A percentile compares a stretch with the other conserved stretches of the same genome.
Evolutionary conservation across 2,888 invertebrate genomes (phyloP).

Genomic region (Callyntrura guangdongensis): DNA sequence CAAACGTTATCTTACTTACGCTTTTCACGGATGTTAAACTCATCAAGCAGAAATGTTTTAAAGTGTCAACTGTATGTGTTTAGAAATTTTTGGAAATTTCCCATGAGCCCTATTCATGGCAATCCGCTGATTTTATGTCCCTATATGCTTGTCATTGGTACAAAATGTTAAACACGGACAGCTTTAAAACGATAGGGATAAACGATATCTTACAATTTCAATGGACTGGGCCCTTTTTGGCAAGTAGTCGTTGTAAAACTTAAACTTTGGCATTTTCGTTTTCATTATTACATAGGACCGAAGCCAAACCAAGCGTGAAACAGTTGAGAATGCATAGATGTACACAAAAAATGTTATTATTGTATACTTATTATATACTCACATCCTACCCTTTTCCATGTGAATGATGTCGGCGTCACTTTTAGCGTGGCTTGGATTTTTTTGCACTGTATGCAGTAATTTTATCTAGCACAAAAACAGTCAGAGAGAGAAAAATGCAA

Average conservation of each 20-base stretch:
- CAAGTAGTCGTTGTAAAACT: background rate
- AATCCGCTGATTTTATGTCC: conserved; percentile 52
- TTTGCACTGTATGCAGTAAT: background rate
- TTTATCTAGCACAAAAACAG: too few relatives aligned
- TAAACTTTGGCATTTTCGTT: background rate
- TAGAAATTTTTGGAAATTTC: conserved; percentile 23
- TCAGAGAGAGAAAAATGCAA: too few relatives aligned
- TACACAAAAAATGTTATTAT: background rate
- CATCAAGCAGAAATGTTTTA: background rate
- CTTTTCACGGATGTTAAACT: background rate
- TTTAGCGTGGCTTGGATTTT: conserved; percentile 54
- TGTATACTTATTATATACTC: background rate
- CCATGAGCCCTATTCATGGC: conserved; percentile 30
- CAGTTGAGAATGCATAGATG: background rate
- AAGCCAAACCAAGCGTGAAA: too few relatives aligned
- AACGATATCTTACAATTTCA: background rate
- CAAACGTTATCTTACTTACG: background rate
- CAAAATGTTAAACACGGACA: background rate
- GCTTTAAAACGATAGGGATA: background rate
- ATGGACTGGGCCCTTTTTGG: conserved; percentile 23
- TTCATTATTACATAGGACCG: background rate
- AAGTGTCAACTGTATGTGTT: background rate
- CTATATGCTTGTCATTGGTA: background rate
- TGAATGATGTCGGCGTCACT: conserved; percentile 44
- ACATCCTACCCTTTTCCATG: background rate